These are phyloP conservation scores for Uria aalge DNA, from an alignment of 2,113 vertebrate species.

Conservation along the genomic window DNA sequence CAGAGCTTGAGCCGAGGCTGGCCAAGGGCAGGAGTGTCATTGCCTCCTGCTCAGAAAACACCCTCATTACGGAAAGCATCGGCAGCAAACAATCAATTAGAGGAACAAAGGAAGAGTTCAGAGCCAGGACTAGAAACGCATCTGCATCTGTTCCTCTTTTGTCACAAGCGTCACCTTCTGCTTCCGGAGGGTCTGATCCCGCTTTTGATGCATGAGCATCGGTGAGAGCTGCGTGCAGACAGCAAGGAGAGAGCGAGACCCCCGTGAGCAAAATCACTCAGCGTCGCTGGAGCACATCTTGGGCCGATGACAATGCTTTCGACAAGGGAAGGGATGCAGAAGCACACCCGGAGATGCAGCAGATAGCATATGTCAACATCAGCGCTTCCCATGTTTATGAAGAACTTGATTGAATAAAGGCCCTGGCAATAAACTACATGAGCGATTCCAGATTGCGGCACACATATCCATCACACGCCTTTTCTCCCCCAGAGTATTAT, in stretches of 20 bases:
- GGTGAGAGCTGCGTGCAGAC: fast-evolving
- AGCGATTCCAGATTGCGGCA: not conserved
- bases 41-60: not conserved
- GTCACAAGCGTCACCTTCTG: not conserved
- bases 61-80: not conserved
- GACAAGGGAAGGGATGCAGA: not conserved
- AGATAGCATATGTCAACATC: not conserved
- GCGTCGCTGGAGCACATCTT: not conserved
- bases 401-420: not conserved
- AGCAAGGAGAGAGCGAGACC: not conserved
- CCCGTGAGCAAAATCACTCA: not conserved
- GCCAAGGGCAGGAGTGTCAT: not conserved
- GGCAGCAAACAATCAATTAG: not conserved
- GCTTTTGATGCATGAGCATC: not conserved
- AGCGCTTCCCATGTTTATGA: not conserved
- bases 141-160: not conserved
- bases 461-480: not conserved
- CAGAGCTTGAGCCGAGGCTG: not conserved
- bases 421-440: not conserved
- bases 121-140: not conserved
- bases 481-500: not conserved
- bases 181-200: not conserved
- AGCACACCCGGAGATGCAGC: not conserved
- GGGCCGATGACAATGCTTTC: not conserved
- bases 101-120: not conserved